Percentiles rank a stretch among this genome's conserved stretches.
These are phyloP conservation scores for Wiebesia pumilae DNA, from an alignment of 1,140 invertebrate species.

Conservation along the genomic window DNA sequence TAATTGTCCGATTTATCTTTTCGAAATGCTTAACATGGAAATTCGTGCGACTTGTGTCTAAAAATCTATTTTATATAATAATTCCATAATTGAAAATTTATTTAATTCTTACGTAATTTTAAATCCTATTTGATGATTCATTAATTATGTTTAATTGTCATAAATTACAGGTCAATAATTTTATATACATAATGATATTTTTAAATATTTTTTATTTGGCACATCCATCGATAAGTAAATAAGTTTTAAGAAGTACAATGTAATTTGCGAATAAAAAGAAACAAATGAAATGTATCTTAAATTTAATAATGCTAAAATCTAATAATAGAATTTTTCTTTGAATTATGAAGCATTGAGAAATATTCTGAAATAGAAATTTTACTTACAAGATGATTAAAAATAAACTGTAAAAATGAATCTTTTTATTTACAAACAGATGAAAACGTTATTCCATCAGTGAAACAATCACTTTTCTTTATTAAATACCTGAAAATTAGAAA, in stretches of 20 bases:
- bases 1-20: too few relatives aligned
- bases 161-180: neutral
- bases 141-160: too few relatives aligned
- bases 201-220: neutral
- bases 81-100: too few relatives aligned
- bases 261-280: neutral
- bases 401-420: neutral
- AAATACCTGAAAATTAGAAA: neutral
- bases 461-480: neutral
- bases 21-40: too few relatives aligned
- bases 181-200: neutral
- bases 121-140: too few relatives aligned
- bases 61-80: too few relatives aligned
- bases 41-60: too few relatives aligned
- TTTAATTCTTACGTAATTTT: too few relatives aligned
- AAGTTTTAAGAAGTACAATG: neutral
- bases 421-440: neutral
- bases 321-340: constrained; percentile 9
- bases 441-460: neutral
- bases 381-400: neutral
- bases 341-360: constrained; percentile 2
- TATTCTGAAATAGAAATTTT: neutral
- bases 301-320: neutral
- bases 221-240: neutral
- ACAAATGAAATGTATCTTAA: neutral